Evolutionary conservation across 2,797 vertebrate species (phyloP), one percentile per base, ranked within the genome.

Genomic region (Tolypeutes matacus): DNA sequence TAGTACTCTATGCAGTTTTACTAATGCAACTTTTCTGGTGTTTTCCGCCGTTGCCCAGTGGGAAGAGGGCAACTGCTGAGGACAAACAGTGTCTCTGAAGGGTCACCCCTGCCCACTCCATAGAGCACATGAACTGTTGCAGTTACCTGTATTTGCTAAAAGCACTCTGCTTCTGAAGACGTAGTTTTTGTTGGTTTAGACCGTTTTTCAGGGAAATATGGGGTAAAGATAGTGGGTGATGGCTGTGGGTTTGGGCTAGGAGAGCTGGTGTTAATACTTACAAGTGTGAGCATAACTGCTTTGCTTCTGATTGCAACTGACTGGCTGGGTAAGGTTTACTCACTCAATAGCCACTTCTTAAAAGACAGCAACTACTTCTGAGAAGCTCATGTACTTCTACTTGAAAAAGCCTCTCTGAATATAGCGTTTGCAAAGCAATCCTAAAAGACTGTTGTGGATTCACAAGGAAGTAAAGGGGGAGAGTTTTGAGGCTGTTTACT

Each of bases 401-500:
- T 93, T 89, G 53, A 91, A 87, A 89, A 46, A 46, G 39, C 53
- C n/a, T 18, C 17, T 12, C 69, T 84, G 69, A 93, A 80, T 89
- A 73, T 77, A 90, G 73, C 39, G 83, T 81, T 89, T 78, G 36
- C 21, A 75, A n/a, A 90, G 58, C 65, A 84, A 39, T 89, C 77
- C 87, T 92, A 82, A 94, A 81, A 80, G 64, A 34, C 21, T 73
- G 17, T 29, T 36, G 5, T 89, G 62, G 78, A 93, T 92, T 72
- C 85, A 64, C 60, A 96, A 81, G 85, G 0, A 3, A 27, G 29
- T 0, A 91, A 60, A 76, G 14, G 14, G n/a, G 73, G 60, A 73
- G 5, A 3, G 14, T 76, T 94, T 86, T 97, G 70, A 95, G 53
- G 60, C 86, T 58, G 3, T 51, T 95, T 95, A 31, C 72, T 75